Conservation (phyloP, 2,888 invertebrate species). For the Hofmannophila pseudospretella region DNA sequence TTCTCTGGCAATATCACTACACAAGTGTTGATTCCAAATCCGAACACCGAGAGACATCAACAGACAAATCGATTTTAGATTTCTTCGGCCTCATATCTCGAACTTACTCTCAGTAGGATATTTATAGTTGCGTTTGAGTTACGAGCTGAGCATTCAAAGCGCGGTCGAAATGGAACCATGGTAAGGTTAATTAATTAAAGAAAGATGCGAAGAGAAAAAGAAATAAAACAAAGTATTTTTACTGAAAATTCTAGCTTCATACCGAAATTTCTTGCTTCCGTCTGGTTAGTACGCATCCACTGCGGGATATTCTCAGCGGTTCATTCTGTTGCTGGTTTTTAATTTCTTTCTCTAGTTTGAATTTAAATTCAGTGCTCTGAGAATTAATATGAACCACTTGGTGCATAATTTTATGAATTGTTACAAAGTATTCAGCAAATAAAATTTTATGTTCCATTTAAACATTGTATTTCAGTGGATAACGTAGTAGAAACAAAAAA, state of each 20-base stretch:
- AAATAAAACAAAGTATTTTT: conserved; percentile 15
- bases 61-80: conserved; percentile 25
- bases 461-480: too few species aligned
- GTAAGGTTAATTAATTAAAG: conserved; percentile 7
- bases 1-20: conserved; percentile 8
- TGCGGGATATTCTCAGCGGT: conserved; percentile 35
- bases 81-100: conserved; percentile 8
- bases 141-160: conserved; percentile 3
- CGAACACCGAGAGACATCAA: conserved; percentile 17
- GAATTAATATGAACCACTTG: conserved; percentile 38
- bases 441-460: too few species aligned
- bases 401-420: conserved; percentile 30
- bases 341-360: conserved; percentile 48
- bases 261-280: conserved; percentile 18
- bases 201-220: conserved; percentile 6
- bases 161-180: conserved; percentile 3
- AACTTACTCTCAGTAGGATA: conserved; percentile 12
- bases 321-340: conserved; percentile 49
- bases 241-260: conserved; percentile 16
- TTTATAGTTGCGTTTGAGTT: conserved; percentile 16
- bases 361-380: conserved; percentile 47
- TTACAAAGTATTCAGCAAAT: too few species aligned
- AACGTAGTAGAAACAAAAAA: too few species aligned
- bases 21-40: conserved; percentile 21
- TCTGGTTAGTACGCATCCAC: conserved; percentile 31